phyloP scores from a whole-genome alignment of 2,888 invertebrate species.

The Ariolimax columbianus region DNA sequence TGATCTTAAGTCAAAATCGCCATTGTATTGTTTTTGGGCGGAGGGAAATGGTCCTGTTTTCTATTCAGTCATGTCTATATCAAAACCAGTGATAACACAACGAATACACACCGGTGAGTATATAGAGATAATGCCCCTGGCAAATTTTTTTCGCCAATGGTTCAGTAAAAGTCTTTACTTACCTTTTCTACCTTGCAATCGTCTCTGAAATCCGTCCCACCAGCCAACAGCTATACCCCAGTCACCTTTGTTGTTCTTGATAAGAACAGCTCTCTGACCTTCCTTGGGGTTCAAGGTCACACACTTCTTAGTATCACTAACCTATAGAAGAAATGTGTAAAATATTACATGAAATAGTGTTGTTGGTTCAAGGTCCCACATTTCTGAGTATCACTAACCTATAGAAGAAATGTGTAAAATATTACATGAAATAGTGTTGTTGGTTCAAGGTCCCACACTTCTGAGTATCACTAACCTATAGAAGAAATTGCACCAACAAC shows the following conservation, averaged over 20 bases:
- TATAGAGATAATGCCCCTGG: too few species aligned
- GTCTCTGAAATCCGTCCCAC: constrained; percentile 79
- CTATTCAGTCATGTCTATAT: too few species aligned
- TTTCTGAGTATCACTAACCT: constrained; percentile 66
- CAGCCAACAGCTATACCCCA: constrained; percentile 79
- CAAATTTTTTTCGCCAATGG: too few species aligned
- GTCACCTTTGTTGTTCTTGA: constrained; percentile 80
- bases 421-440: too few species aligned
- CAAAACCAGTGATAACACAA: too few species aligned
- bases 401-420: background rate
- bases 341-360: background rate
- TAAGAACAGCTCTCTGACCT: constrained; percentile 80
- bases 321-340: constrained; percentile 53
- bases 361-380: constrained; percentile 78
- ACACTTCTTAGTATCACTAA: constrained; percentile 67
- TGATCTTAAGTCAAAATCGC: too few species aligned
- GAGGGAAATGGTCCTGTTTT: too few species aligned
- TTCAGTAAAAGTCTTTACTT: constrained; percentile 23
- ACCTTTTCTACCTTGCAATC: constrained; percentile 73
- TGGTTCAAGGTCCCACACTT: constrained; percentile 77
- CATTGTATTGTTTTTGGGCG: too few species aligned
- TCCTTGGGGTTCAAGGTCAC: constrained; percentile 77
- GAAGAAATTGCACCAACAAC: background rate
- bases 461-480: constrained; percentile 66
- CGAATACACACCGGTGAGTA: too few species aligned